phyloP scores from a whole-genome alignment of 2,797 vertebrate genomes.

The Paramormyrops hopkinsi region DNA sequence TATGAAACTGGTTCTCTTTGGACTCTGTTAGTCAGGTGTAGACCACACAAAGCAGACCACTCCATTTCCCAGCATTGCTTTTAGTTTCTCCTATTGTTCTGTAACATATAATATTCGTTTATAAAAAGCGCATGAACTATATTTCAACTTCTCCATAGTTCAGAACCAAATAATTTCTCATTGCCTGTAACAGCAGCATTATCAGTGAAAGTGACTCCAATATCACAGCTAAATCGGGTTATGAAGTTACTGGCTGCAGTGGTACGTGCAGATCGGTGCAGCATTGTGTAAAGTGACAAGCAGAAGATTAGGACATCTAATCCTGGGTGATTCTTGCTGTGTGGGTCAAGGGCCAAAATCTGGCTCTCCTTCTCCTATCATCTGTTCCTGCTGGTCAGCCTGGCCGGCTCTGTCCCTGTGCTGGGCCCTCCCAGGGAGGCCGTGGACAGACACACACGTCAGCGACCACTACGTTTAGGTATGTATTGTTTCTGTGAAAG shows the following conservation, averaged over 20 bases:
- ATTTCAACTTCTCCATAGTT: not conserved
- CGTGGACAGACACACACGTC: not conserved
- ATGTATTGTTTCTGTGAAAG: not conserved
- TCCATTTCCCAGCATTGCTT: not conserved
- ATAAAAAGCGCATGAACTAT: not conserved
- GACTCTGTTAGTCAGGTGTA: not conserved
- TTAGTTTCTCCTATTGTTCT: not conserved
- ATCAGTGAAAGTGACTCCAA: not conserved
- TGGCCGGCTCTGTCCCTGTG: constrained; percentile 15
- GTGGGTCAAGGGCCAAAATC: constrained; percentile 64
- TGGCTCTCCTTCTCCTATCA: constrained; percentile 43
- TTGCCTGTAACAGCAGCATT: not conserved
- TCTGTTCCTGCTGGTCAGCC: constrained; percentile 68
- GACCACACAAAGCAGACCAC: not conserved
- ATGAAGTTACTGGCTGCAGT: constrained; percentile 42
- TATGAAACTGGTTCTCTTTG: not conserved
- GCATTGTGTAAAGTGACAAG: constrained; percentile 68
- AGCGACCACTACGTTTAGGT: not conserved
- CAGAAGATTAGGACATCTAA: constrained; percentile 70
- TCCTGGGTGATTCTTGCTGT: constrained; percentile 62
- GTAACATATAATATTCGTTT: not conserved
- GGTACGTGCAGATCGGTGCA: constrained; percentile 55
- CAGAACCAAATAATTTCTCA: not conserved
- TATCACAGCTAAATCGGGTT: not conserved
- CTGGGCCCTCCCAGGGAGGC: not conserved